These are phyloP conservation scores for Pipra filicauda DNA, from an alignment of 2,113 vertebrate species.

Conservation along the genomic window DNA sequence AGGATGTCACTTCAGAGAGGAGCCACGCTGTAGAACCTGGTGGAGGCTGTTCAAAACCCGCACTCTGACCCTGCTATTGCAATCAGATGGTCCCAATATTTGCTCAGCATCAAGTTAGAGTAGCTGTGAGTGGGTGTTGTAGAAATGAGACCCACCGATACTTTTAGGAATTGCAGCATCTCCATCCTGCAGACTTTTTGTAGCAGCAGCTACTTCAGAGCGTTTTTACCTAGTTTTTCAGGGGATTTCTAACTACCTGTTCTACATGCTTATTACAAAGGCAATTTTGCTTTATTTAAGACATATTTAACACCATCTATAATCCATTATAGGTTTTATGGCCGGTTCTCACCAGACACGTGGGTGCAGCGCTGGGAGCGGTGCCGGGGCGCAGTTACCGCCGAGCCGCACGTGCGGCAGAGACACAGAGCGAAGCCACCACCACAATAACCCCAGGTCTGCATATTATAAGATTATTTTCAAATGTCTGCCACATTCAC, in stretches of 20 bases:
- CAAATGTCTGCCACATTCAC: background rate
- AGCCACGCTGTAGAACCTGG: background rate
- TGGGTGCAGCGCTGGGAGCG: background rate
- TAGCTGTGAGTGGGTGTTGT: background rate
- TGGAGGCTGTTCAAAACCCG: background rate
- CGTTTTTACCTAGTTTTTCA: background rate
- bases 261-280: background rate
- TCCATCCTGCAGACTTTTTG: background rate
- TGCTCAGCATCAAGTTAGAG: background rate
- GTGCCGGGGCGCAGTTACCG: background rate
- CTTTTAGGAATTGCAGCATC: background rate
- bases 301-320: background rate
- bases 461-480: background rate
- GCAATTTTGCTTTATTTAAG: background rate
- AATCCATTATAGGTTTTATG: accelerated
- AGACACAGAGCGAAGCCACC: background rate
- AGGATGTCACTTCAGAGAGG: background rate
- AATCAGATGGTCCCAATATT: background rate
- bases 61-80: background rate
- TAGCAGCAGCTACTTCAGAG: background rate
- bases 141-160: background rate
- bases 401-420: background rate
- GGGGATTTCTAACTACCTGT: background rate
- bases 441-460: background rate
- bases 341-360: background rate